Conservation (phyloP, 30 jellyfish, hydroid and myxozoan genomes). For the Turritopsis rubra region DNA sequence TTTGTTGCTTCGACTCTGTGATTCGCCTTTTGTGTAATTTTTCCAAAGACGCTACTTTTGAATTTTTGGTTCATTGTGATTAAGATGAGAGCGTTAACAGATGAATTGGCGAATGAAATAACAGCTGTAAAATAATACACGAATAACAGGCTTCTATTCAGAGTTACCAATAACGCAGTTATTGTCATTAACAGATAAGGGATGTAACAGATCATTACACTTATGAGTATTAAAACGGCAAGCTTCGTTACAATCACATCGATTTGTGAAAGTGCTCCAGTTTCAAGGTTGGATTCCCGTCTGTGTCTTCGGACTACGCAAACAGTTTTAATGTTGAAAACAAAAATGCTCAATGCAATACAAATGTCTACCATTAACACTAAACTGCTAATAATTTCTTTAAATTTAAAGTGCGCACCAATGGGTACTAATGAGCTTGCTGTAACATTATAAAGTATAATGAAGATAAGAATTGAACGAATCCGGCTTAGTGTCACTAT, state of each 20-base stretch:
- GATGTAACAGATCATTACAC: background rate
- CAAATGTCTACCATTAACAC: background rate
- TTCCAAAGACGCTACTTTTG: background rate
- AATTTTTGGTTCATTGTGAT: background rate
- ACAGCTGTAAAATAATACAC: background rate
- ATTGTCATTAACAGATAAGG: background rate
- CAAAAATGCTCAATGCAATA: background rate
- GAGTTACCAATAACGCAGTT: background rate
- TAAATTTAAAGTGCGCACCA: background rate
- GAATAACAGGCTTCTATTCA: background rate
- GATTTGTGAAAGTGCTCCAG: background rate
- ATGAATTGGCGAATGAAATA: background rate
- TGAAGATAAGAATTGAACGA: background rate
- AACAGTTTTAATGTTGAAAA: background rate
- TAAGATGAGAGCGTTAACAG: background rate
- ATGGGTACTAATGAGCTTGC: background rate
- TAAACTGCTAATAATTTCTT: background rate
- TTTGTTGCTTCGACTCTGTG: too few species aligned
- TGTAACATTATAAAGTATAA: background rate
- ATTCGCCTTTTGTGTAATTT: too few species aligned
- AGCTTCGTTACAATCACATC: background rate
- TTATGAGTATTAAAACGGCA: background rate
- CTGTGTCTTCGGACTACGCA: background rate
- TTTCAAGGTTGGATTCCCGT: background rate
- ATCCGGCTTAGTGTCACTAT: background rate